These are phyloP conservation scores for Stylophora pistillata DNA, from an alignment of 64 coral and sea anemone genomes.

Conservation along the genomic window DNA sequence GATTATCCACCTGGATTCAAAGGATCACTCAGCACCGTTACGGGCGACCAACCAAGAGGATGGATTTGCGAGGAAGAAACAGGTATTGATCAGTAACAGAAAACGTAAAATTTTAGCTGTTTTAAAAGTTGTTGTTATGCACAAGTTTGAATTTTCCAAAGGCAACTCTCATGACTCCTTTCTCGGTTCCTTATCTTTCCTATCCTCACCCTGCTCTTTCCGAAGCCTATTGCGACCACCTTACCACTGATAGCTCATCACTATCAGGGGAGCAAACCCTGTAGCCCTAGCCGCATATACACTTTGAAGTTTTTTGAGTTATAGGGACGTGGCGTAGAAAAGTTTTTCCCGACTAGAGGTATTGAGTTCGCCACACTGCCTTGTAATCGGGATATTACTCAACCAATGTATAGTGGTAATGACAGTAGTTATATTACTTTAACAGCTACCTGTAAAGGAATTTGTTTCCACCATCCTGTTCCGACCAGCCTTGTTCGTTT, in stretches of 20 bases:
- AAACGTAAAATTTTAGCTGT: too few relatives aligned
- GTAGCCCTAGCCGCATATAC: too few relatives aligned
- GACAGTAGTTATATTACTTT: not conserved
- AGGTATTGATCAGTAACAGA: not conserved
- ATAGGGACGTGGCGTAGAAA: too few relatives aligned
- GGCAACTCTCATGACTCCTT: not conserved
- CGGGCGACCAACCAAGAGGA: not conserved
- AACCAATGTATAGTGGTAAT: too few relatives aligned
- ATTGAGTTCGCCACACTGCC: too few relatives aligned
- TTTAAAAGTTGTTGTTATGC: not conserved
- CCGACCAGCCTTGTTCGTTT: not conserved
- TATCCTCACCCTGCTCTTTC: not conserved
- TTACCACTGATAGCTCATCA: too few relatives aligned
- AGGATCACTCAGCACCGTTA: not conserved
- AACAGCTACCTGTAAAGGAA: not conserved
- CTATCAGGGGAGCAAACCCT: too few relatives aligned
- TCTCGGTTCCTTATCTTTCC: not conserved
- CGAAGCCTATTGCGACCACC: too few relatives aligned
- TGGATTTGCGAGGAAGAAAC: slow-evolving; percentile 35
- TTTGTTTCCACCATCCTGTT: not conserved
- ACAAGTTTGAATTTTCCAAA: not conserved
- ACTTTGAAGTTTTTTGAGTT: too few relatives aligned
- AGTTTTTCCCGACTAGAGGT: too few relatives aligned
- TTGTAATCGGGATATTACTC: too few relatives aligned
- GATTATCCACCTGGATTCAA: not conserved